Evolutionary conservation across 2,113 vertebrate species (phyloP).

Genomic region (Sylvilagus bachmani): DNA sequence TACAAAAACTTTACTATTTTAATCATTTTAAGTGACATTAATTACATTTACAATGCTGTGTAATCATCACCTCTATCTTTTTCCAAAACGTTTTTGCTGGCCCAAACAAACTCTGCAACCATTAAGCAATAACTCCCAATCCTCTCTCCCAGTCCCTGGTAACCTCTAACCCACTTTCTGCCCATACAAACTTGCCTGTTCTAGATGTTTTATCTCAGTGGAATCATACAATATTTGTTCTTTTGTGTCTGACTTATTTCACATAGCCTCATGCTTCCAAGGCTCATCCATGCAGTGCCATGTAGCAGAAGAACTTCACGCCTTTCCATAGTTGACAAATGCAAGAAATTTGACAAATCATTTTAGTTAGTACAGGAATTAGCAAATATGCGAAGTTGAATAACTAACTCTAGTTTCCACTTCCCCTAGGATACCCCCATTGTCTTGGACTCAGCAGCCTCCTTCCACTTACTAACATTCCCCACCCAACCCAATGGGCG

Average conservation of each 20-base stretch:
- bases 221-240: background rate
- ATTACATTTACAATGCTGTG: background rate
- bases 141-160: background rate
- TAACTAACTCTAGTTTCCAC: conserved; percentile 1
- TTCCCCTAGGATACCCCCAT: background rate
- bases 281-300: background rate
- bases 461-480: background rate
- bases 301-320: background rate
- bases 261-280: background rate
- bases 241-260: conserved; percentile 46
- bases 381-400: conserved; percentile 42
- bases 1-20: conserved; percentile 19
- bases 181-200: background rate
- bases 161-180: conserved; percentile 14
- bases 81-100: background rate
- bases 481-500: background rate
- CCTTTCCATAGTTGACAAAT: conserved; percentile 35
- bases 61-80: background rate
- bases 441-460: background rate
- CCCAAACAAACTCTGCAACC: background rate
- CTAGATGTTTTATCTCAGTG: background rate
- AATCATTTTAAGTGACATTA: background rate
- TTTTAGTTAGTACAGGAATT: conserved; percentile 1
- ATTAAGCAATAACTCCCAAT: background rate
- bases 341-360: background rate